Percentiles rank a stretch among this genome's conserved stretches.
Conservation (phyloP, 2,888 invertebrate species). For the Melipona beecheii region DNA sequence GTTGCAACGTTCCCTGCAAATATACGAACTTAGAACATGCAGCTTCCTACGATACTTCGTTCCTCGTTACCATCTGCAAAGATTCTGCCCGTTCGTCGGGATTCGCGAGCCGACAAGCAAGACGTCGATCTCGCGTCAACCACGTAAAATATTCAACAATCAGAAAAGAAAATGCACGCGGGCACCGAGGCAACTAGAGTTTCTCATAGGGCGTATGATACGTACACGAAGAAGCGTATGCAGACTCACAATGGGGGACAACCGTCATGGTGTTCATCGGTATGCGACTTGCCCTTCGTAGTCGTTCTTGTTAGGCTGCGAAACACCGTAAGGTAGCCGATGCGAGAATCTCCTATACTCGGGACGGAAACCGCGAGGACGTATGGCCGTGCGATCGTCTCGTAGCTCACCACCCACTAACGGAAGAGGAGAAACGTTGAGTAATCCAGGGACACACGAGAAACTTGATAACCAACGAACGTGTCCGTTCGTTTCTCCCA, state of each 20-base stretch:
- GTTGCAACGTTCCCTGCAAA: too few species aligned
- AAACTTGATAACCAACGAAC: slow-evolving; percentile 63
- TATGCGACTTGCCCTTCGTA: slow-evolving; percentile 46
- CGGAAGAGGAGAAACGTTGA: slow-evolving; percentile 51
- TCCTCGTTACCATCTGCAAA: too few species aligned
- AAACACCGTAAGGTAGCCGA: slow-evolving; percentile 43
- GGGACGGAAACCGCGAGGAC: slow-evolving; percentile 49
- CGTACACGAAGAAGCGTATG: background rate
- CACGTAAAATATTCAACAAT: too few species aligned
- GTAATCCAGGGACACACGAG: slow-evolving; percentile 66
- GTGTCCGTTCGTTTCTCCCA: slow-evolving; percentile 37
- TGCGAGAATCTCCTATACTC: slow-evolving; percentile 29
- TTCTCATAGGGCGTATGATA: background rate
- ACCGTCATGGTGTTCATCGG: slow-evolving; percentile 51
- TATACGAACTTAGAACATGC: too few species aligned
- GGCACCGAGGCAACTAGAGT: too few species aligned
- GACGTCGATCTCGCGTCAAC: too few species aligned
- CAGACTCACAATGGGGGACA: slow-evolving; percentile 23
- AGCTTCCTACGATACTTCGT: too few species aligned
- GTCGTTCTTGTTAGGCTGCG: slow-evolving; percentile 45
- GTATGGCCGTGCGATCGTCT: slow-evolving; percentile 25
- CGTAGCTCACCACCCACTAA: slow-evolving; percentile 64
- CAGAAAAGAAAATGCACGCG: too few species aligned
- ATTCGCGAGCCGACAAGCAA: too few species aligned
- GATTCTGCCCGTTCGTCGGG: too few species aligned